Conservation (phyloP, 2,888 invertebrate genomes). For the Julus scanicus region DNA sequence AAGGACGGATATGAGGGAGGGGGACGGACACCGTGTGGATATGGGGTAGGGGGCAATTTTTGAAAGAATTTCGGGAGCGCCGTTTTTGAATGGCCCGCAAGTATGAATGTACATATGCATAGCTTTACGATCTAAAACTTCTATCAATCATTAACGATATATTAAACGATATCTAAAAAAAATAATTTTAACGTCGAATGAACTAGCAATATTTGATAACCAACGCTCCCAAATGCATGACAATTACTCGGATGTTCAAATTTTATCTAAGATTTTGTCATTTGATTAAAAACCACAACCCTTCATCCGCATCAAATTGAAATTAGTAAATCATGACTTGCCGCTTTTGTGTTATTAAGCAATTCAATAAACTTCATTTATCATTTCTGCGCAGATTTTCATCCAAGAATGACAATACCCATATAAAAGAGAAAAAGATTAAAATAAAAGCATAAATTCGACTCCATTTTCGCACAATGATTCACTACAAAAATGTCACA, state of each 20-base stretch:
- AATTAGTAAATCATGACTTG: constrained; percentile 5
- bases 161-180: too few relatives aligned
- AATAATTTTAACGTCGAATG: too few relatives aligned
- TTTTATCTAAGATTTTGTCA: not conserved
- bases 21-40: too few relatives aligned
- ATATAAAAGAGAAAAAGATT: not conserved
- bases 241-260: not conserved
- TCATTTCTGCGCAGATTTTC: not conserved
- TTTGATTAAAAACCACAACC: not conserved
- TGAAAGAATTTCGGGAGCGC: too few relatives aligned
- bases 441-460: not conserved
- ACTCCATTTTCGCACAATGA: not conserved
- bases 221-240: too few relatives aligned
- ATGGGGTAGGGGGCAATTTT: too few relatives aligned
- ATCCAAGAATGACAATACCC: not conserved
- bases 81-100: too few relatives aligned
- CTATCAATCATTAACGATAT: too few relatives aligned
- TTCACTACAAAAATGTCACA: not conserved
- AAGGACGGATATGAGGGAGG: too few relatives aligned
- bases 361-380: not conserved
- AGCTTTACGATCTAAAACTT: too few relatives aligned
- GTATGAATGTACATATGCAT: too few relatives aligned
- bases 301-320: not conserved
- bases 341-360: constrained; percentile 9
- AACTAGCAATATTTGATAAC: too few relatives aligned